These are phyloP conservation scores for Drosophila mimica DNA, from an alignment of 2,888 invertebrate genomes.

Conservation along the genomic window DNA sequence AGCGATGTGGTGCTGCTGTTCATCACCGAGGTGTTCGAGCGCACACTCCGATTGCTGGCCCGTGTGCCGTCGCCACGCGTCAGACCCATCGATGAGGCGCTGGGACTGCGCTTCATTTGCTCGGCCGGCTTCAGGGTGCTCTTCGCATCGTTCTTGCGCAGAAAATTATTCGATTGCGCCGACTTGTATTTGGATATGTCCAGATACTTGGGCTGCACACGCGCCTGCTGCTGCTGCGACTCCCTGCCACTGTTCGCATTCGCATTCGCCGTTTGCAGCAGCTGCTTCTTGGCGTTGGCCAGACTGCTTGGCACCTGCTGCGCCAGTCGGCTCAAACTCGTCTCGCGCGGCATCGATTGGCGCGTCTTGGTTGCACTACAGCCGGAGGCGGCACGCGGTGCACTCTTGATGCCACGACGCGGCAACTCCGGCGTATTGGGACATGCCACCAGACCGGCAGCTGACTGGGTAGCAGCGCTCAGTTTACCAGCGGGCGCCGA, in stretches of 20 bases:
- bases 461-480: conserved; percentile 39
- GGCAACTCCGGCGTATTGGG: conserved; percentile 87
- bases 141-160: conserved; percentile 87
- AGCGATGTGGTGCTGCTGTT: conserved; percentile 79
- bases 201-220: conserved; percentile 86
- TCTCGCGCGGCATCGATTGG: conserved; percentile 85
- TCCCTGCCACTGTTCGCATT: conserved; percentile 22
- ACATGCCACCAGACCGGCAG: conserved; percentile 84
- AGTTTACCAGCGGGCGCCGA: conserved; percentile 82
- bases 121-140: conserved; percentile 82
- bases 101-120: conserved; percentile 84
- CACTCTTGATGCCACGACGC: conserved; percentile 82
- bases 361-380: conserved; percentile 66
- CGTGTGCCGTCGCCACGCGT: conserved; percentile 82
- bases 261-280: conserved; percentile 83
- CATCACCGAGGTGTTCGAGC: conserved; percentile 81
- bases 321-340: conserved; percentile 84
- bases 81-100: conserved; percentile 83
- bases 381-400: conserved; percentile 65
- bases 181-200: conserved; percentile 88
- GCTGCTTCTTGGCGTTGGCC: conserved; percentile 84
- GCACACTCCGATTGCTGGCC: conserved; percentile 84
- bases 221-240: conserved; percentile 57
- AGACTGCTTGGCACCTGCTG: conserved; percentile 84
- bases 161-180: conserved; percentile 85